Evolutionary conservation across 2,797 vertebrate species (phyloP).

Genomic region (Tapera naevia): DNA sequence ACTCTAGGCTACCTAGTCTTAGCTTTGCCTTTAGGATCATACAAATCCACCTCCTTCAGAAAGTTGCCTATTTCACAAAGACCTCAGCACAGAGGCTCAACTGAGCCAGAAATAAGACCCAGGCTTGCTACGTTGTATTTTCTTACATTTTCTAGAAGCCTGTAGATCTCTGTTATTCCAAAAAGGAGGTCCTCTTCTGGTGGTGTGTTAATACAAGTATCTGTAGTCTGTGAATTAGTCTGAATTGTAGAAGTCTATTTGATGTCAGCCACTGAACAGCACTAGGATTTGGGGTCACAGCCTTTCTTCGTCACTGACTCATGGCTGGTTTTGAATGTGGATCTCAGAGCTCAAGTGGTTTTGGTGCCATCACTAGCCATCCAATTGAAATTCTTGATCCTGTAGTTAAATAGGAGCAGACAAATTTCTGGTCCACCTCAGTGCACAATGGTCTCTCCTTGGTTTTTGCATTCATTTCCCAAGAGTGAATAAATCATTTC

Average conservation of each 20-base stretch:
- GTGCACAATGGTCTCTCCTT: slow-evolving; percentile 42
- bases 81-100: not conserved
- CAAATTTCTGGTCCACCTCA: slow-evolving; percentile 48
- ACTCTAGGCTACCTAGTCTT: not conserved
- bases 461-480: slow-evolving; percentile 55
- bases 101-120: not conserved
- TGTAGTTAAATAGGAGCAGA: slow-evolving; percentile 29
- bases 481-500: slow-evolving; percentile 62
- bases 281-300: not conserved
- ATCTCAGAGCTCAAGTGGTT: not conserved
- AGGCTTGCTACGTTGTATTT: not conserved
- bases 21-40: not conserved
- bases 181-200: not conserved
- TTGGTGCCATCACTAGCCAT: not conserved
- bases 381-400: not conserved
- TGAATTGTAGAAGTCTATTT: not conserved
- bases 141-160: not conserved
- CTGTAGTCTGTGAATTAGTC: not conserved
- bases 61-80: not conserved
- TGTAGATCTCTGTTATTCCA: not conserved
- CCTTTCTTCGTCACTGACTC: not conserved
- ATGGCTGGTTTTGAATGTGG: not conserved
- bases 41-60: not conserved
- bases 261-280: not conserved
- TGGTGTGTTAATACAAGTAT: not conserved